A percentile compares a stretch with the other conserved stretches of the same genome.
Evolutionary conservation across 2,113 vertebrate genomes (phyloP).

Genomic region (Columbina picui): DNA sequence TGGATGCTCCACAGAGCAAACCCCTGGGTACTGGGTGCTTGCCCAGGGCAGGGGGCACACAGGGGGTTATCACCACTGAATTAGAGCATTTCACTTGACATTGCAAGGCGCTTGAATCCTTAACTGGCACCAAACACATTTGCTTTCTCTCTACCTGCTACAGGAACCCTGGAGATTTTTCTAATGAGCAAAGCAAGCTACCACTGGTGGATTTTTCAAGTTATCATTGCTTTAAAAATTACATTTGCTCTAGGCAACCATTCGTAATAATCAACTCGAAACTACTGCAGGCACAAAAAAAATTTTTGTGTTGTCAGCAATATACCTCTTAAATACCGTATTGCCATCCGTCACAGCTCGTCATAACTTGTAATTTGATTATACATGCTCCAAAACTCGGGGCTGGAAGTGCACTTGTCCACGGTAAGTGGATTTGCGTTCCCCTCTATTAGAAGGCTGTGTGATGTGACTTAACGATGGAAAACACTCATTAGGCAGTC

Average conservation of each 20-base stretch:
- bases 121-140: neutral
- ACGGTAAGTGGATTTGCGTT: neutral
- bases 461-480: neutral
- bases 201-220: neutral
- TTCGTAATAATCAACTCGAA: neutral
- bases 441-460: neutral
- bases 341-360: neutral
- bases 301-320: neutral
- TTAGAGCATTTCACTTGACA: neutral
- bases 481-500: neutral
- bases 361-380: neutral
- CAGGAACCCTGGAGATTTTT: neutral
- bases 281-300: neutral
- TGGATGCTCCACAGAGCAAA: neutral
- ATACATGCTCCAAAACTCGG: accelerated
- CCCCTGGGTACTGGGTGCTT: too few relatives aligned
- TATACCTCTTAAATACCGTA: neutral
- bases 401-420: neutral
- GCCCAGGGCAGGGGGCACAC: accelerated
- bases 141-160: neutral
- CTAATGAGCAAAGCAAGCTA: neutral
- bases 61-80: neutral
- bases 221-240: neutral
- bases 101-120: neutral
- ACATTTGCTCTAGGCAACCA: neutral